Percentiles rank a stretch among this genome's conserved stretches.
These are phyloP conservation scores for Synergus japonicus DNA, from an alignment of 2,888 invertebrate species.

Conservation along the genomic window DNA sequence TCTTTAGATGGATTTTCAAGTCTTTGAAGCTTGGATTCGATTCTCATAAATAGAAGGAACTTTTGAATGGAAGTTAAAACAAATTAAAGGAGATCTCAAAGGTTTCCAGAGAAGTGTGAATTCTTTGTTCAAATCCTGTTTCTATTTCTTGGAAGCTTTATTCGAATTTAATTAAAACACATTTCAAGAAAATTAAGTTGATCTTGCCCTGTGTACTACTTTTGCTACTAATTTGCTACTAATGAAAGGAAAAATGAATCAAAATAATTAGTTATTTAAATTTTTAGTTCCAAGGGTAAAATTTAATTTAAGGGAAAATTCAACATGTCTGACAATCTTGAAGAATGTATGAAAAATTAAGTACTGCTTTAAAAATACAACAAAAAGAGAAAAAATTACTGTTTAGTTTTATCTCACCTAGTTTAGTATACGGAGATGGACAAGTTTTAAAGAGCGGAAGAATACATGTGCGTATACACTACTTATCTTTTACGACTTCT, in stretches of 20 bases:
- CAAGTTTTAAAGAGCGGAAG: not conserved
- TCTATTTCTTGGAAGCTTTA: not conserved
- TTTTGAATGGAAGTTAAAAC: not conserved
- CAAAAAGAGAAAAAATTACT: slow-evolving; percentile 11
- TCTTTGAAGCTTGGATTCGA: not conserved
- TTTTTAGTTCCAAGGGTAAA: not conserved
- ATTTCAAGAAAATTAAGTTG: not conserved
- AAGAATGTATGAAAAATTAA: not conserved
- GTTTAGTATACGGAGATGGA: not conserved
- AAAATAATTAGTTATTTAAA: too few species aligned
- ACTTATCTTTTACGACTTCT: slow-evolving; percentile 30
- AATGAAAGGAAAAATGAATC: not conserved
- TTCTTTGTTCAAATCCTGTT: not conserved
- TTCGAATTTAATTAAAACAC: not conserved
- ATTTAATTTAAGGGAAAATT: too few species aligned
- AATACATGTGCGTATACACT: not conserved
- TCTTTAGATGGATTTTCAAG: not conserved
- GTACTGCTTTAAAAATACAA: not conserved
- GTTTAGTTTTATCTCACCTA: slow-evolving; percentile 14
- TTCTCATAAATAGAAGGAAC: not conserved
- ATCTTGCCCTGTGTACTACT: not conserved
- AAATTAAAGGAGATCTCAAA: not conserved
- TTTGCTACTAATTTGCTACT: not conserved
- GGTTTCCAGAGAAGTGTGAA: not conserved
- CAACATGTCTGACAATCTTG: not conserved